Conservation (phyloP, 53 echinoderm and acorn worm genomes). For the Apostichopus leukothele region DNA sequence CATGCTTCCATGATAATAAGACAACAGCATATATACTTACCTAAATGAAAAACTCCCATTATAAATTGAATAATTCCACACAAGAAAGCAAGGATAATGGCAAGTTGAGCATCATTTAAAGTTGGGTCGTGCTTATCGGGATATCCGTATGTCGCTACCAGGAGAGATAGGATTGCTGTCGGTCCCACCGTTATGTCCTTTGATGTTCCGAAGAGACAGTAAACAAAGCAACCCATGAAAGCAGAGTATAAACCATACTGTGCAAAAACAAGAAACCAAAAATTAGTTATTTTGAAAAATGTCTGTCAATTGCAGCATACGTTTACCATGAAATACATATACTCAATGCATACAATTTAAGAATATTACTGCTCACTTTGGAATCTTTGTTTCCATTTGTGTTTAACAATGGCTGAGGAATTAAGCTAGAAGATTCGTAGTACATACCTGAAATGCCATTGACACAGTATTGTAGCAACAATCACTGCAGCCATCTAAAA, state of each 20-base stretch:
- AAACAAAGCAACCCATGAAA: slow-evolving; percentile 91
- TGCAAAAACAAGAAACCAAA: neutral
- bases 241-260: slow-evolving; percentile 97
- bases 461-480: too few species aligned
- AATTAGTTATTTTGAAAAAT: neutral
- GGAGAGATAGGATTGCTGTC: slow-evolving; percentile 96
- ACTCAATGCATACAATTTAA: neutral
- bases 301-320: neutral
- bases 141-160: slow-evolving; percentile 75
- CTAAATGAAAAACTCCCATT: slow-evolving; percentile 80
- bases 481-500: too few species aligned
- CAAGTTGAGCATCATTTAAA: slow-evolving; percentile 75
- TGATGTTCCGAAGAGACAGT: slow-evolving; percentile 76
- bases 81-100: slow-evolving; percentile 78
- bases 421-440: too few species aligned
- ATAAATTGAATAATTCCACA: slow-evolving; percentile 77
- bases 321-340: neutral
- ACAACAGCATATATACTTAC: slow-evolving; percentile 53
- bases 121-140: slow-evolving; percentile 42
- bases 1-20: too few species aligned
- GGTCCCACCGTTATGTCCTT: slow-evolving; percentile 91
- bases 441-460: too few species aligned
- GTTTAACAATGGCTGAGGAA: neutral
- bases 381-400: neutral
- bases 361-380: too few species aligned